Evolutionary conservation across 1,140 invertebrate species (phyloP).

Genomic region (Neodiprion fabricii): DNA sequence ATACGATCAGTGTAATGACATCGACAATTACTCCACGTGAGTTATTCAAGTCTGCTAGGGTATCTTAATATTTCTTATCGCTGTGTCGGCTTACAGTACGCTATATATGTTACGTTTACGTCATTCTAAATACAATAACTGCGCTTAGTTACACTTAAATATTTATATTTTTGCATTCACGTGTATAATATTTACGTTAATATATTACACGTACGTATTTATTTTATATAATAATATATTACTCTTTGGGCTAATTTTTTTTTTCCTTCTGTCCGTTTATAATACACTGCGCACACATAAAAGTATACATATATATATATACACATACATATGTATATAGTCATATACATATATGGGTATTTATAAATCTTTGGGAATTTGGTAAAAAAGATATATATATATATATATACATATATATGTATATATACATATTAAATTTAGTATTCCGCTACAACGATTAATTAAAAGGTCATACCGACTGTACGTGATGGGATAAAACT

Average conservation of each 20-base stretch:
- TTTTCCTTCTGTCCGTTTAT: not conserved
- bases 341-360: not conserved
- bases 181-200: not conserved
- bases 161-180: not conserved
- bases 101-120: no score
- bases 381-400: constrained; percentile 43
- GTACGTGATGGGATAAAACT: no score
- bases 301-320: constrained; percentile 19
- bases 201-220: not conserved
- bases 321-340: not conserved
- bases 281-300: constrained; percentile 14
- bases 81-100: no score
- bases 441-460: no score
- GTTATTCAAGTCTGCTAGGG: not conserved
- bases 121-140: no score
- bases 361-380: constrained; percentile 38
- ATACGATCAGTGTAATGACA: not conserved
- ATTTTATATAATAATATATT: constrained; percentile 33
- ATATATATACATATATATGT: not conserved
- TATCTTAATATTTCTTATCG: not conserved
- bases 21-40: not conserved
- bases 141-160: not conserved
- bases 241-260: constrained; percentile 39
- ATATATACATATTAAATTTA: no score
- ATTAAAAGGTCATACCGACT: no score